phyloP scores from a whole-genome alignment of 2,797 vertebrate species.

The Myiothlypis coronata region DNA sequence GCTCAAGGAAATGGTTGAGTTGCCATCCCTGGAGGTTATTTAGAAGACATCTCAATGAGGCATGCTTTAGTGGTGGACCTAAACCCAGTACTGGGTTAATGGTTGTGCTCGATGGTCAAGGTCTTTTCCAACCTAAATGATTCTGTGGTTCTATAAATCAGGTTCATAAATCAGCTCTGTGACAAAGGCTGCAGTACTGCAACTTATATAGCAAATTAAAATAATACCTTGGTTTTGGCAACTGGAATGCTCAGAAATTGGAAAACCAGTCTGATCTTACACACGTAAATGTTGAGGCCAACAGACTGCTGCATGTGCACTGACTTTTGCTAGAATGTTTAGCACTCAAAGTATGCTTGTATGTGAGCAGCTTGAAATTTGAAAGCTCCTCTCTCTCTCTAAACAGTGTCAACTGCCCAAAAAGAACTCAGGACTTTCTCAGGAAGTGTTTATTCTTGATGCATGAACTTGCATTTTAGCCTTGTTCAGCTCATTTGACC shows the following conservation, averaged over 20 bases:
- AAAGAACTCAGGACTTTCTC: neutral
- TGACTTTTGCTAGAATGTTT: neutral
- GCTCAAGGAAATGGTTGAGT: neutral
- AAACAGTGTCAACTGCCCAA: neutral
- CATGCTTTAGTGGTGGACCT: neutral
- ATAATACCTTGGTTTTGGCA: neutral
- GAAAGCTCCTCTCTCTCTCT: neutral
- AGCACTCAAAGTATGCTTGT: accelerated
- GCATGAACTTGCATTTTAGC: neutral
- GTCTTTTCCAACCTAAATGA: neutral
- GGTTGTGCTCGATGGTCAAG: neutral
- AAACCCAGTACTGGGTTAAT: neutral
- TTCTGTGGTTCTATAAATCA: neutral
- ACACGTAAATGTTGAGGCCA: neutral
- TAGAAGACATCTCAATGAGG: accelerated
- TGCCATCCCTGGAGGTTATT: neutral
- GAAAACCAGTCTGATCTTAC: neutral
- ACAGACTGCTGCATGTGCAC: neutral
- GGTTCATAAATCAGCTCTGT: neutral
- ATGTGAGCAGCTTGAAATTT: neutral
- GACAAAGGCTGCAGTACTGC: neutral
- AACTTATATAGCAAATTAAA: neutral
- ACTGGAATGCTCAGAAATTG: neutral
- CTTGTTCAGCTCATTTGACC: neutral
- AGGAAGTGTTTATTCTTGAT: neutral